Evolutionary conservation across 2,888 invertebrate species (phyloP).

Genomic region (Nowickia ferox): DNA sequence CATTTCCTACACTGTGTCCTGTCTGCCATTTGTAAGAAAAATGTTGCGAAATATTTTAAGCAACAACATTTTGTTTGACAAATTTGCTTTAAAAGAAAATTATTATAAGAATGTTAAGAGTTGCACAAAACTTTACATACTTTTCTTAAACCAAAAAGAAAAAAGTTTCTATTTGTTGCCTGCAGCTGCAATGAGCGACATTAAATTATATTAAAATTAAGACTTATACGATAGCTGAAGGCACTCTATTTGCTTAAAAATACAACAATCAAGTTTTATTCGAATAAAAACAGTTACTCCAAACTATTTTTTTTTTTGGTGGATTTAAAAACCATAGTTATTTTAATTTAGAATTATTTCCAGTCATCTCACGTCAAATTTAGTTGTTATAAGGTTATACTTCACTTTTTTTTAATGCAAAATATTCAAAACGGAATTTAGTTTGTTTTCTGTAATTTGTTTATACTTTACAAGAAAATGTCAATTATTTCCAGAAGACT

Average conservation of each 20-base stretch:
- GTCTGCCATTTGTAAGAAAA: constrained; percentile 21
- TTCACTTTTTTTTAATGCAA: too few relatives aligned
- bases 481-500: too few relatives aligned
- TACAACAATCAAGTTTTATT: too few relatives aligned
- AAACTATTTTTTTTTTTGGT: too few relatives aligned
- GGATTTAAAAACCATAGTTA: too few relatives aligned
- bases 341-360: too few relatives aligned
- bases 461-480: too few relatives aligned
- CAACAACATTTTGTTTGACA: constrained; percentile 31
- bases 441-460: too few relatives aligned
- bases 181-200: constrained; percentile 34
- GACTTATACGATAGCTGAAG: background rate
- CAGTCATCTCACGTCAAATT: too few relatives aligned
- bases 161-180: constrained; percentile 47
- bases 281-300: too few relatives aligned
- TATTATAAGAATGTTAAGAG: constrained; percentile 8
- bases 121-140: constrained; percentile 32
- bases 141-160: background rate
- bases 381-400: too few relatives aligned
- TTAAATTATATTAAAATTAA: background rate
- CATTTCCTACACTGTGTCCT: background rate
- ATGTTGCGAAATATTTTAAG: background rate
- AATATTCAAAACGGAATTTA: too few relatives aligned
- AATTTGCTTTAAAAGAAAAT: constrained; percentile 3
- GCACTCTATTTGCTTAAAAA: background rate